Evolutionary conservation across 2,797 vertebrate species (phyloP).

Genomic region (Xiphorhynchus erythropygius): DNA sequence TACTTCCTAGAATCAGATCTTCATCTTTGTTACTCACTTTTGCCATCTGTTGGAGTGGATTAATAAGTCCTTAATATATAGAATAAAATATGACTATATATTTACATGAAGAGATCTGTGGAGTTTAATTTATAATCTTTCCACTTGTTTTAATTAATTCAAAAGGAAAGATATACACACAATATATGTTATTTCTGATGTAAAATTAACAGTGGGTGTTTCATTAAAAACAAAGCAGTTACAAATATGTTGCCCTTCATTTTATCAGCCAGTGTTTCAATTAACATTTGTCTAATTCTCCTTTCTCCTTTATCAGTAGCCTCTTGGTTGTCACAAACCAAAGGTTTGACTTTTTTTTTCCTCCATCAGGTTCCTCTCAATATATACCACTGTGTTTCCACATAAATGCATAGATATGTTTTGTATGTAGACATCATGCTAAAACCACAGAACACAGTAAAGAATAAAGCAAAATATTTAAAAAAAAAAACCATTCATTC

Average conservation of each 20-base stretch:
- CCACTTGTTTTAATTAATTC: not conserved
- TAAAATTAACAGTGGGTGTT: not conserved
- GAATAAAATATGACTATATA: not conserved
- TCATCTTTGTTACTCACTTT: slow-evolving; percentile 4
- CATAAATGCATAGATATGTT: not conserved
- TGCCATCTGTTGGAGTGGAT: not conserved
- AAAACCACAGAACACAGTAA: not conserved
- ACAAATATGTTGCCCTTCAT: not conserved
- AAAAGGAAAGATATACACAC: not conserved
- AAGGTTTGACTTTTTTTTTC: not conserved
- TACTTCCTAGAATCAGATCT: not conserved
- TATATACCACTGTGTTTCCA: not conserved
- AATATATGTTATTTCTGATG: not conserved
- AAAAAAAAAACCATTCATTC: not conserved
- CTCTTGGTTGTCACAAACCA: not conserved
- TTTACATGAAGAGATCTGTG: not conserved
- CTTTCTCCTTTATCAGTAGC: not conserved
- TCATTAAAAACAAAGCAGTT: not conserved
- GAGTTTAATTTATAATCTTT: not conserved
- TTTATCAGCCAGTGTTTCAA: not conserved
- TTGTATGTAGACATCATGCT: not conserved
- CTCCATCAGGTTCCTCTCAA: not conserved
- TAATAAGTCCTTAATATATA: not conserved
- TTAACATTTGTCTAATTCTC: not conserved
- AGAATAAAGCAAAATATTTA: not conserved